Evolutionary conservation across 1,140 invertebrate genomes (phyloP).

Genomic region (Gerris buenoi): DNA sequence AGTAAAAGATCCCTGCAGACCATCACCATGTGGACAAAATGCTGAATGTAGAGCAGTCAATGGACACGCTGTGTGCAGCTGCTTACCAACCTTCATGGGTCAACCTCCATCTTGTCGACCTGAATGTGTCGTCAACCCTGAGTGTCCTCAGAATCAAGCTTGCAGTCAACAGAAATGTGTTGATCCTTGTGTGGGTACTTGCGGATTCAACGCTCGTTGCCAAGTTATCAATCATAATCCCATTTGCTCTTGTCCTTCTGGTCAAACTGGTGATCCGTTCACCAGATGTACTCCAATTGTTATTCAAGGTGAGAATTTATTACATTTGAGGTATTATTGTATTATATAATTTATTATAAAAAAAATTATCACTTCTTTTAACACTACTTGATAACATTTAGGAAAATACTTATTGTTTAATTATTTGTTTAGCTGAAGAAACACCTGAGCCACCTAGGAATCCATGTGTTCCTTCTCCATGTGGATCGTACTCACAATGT

Average conservation of each 20-base stretch:
- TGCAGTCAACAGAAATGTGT: slow-evolving; percentile 65
- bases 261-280: slow-evolving; percentile 66
- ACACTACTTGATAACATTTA: too few relatives aligned
- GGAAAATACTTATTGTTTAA: not conserved
- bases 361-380: not conserved
- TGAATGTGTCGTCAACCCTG: slow-evolving; percentile 62
- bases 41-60: slow-evolving; percentile 42
- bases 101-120: slow-evolving; percentile 66
- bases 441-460: slow-evolving; percentile 7
- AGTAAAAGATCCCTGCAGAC: slow-evolving; percentile 50
- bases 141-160: slow-evolving; percentile 61
- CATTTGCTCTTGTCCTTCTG: slow-evolving; percentile 55
- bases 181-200: slow-evolving; percentile 64
- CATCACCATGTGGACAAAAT: slow-evolving; percentile 65
- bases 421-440: slow-evolving; percentile 3
- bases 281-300: slow-evolving; percentile 18
- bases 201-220: slow-evolving; percentile 68
- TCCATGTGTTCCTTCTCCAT: slow-evolving; percentile 29
- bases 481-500: slow-evolving; percentile 35
- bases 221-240: slow-evolving; percentile 71
- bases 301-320: not conserved
- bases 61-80: slow-evolving; percentile 43
- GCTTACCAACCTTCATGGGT: slow-evolving; percentile 52
- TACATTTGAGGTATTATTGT: too few relatives aligned
- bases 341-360: too few relatives aligned